Percentiles rank a stretch among this genome's conserved stretches.
Evolutionary conservation across 2,888 invertebrate genomes (phyloP).

Genomic region (Alloscopus bannaensis): DNA sequence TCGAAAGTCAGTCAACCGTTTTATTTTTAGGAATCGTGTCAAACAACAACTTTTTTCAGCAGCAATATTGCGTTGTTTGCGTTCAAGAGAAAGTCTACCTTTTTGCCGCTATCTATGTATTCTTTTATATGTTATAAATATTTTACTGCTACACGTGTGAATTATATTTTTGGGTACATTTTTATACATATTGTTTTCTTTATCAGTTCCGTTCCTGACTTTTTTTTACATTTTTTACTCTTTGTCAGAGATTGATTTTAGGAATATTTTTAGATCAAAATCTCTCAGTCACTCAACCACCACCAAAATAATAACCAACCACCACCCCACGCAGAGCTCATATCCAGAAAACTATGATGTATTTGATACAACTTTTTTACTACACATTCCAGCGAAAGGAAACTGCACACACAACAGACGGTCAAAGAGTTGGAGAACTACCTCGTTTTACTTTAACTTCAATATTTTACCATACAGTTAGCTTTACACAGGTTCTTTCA

Average conservation of each 20-base stretch:
- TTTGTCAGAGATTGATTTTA: neutral
- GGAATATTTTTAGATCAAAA: neutral
- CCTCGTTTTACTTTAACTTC: neutral
- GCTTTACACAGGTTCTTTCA: too few relatives aligned
- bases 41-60: neutral
- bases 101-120: neutral
- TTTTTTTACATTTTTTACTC: neutral
- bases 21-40: neutral
- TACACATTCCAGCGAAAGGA: neutral
- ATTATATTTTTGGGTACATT: neutral
- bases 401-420: conserved; percentile 37
- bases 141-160: neutral
- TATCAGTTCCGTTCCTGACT: neutral
- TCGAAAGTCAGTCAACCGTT: neutral
- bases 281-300: conserved; percentile 6
- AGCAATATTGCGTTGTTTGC: conserved; percentile 6
- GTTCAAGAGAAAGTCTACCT: neutral
- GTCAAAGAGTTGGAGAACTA: conserved; percentile 50
- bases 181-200: neutral
- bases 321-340: conserved; percentile 13
- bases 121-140: neutral
- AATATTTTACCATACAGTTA: neutral
- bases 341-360: neutral
- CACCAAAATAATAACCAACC: conserved; percentile 2
- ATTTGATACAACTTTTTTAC: neutral